These are phyloP conservation scores for Hephaestus fuliginosus DNA, from an alignment of 2,797 vertebrate genomes.

Conservation along the genomic window DNA sequence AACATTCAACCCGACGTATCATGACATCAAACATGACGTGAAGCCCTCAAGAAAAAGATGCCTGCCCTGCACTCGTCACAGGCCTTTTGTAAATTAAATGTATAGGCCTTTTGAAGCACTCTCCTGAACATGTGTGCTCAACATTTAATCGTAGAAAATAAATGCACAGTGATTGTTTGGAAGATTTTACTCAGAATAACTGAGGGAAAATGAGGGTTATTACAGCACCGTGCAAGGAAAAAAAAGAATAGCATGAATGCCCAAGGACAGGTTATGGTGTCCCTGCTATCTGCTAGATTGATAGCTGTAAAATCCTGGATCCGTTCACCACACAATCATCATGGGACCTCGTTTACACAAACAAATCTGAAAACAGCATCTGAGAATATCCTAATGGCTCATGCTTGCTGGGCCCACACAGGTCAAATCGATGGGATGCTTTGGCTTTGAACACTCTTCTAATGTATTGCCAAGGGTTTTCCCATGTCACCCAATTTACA, in stretches of 20 bases:
- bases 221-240: constrained; percentile 15
- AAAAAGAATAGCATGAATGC: constrained; percentile 52
- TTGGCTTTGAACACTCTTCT: constrained; percentile 77
- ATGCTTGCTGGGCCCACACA: constrained; percentile 82
- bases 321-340: constrained; percentile 71
- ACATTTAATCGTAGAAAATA: constrained; percentile 47
- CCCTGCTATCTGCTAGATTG: constrained; percentile 66
- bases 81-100: constrained; percentile 33
- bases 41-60: constrained; percentile 22
- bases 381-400: constrained; percentile 82
- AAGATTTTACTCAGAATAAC: constrained; percentile 41
- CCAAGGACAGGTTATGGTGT: constrained; percentile 80
- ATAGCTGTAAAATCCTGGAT: constrained; percentile 67
- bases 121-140: constrained; percentile 27
- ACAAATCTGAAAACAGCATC: constrained; percentile 76
- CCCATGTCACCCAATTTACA: constrained; percentile 82
- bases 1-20: constrained; percentile 44
- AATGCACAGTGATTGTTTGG: constrained; percentile 23
- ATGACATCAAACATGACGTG: constrained; percentile 52
- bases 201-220: constrained; percentile 45
- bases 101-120: constrained; percentile 22
- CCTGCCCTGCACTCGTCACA: neutral
- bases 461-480: constrained; percentile 84
- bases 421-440: constrained; percentile 86
- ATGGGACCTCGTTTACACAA: constrained; percentile 83